Evolutionary conservation across 2,113 vertebrate species (phyloP).

Genomic region (human): GRCh38 chr9:19776501-19777000

Average conservation of each 20-base stretch:
- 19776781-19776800: background rate
- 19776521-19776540: background rate
- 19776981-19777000: background rate
- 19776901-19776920: background rate
- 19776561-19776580: background rate
- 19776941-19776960: background rate
- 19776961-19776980: too few species aligned
- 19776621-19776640: conserved; percentile 6
- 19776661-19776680: conserved; percentile 10
- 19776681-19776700: background rate
- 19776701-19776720: background rate
- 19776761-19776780: background rate
- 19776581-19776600: background rate
- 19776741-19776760: background rate
- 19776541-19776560: background rate
- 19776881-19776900: background rate
- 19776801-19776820: background rate
- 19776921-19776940: background rate
- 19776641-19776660: background rate
- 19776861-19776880: background rate
- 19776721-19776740: background rate
- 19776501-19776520: background rate
- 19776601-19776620: background rate
- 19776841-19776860: background rate
- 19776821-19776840: background rate